These are phyloP conservation scores for Trichomalopsis sarcophagae DNA, from an alignment of 1,140 invertebrate genomes.

Conservation along the genomic window DNA sequence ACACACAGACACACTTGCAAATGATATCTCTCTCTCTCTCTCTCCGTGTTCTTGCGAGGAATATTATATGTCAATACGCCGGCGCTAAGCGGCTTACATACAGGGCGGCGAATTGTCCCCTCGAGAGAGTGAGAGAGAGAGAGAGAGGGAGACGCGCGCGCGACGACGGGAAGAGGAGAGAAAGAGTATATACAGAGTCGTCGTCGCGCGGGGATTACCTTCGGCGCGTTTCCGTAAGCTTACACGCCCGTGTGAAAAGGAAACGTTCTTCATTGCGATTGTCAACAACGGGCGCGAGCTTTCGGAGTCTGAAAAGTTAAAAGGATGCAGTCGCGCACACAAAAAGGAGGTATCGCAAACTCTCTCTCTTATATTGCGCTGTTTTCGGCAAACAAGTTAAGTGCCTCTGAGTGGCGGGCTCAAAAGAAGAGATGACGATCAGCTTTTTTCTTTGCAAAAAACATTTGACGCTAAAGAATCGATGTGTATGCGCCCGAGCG, in stretches of 20 bases:
- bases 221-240: not conserved
- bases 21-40: constrained; percentile 30
- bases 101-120: constrained; percentile 41
- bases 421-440: not conserved
- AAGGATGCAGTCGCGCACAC: constrained; percentile 41
- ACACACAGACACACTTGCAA: constrained; percentile 11
- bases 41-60: constrained; percentile 38
- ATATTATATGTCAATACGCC: constrained; percentile 53
- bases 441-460: too few species aligned
- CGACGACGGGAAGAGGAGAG: not conserved
- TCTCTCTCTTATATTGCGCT: constrained; percentile 60
- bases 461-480: too few species aligned
- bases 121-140: constrained; percentile 11
- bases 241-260: not conserved
- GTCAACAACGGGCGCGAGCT: not conserved
- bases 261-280: not conserved
- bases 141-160: constrained; percentile 22
- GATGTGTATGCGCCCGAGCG: not conserved
- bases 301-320: not conserved
- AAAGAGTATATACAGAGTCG: not conserved
- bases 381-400: constrained; percentile 66
- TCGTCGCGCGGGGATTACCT: constrained; percentile 18
- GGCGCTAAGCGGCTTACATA: constrained; percentile 50
- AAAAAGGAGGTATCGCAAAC: constrained; percentile 58
- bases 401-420: constrained; percentile 58